Conservation (phyloP, 2,797 vertebrate species). For the Rousettus madagascariensis region DNA sequence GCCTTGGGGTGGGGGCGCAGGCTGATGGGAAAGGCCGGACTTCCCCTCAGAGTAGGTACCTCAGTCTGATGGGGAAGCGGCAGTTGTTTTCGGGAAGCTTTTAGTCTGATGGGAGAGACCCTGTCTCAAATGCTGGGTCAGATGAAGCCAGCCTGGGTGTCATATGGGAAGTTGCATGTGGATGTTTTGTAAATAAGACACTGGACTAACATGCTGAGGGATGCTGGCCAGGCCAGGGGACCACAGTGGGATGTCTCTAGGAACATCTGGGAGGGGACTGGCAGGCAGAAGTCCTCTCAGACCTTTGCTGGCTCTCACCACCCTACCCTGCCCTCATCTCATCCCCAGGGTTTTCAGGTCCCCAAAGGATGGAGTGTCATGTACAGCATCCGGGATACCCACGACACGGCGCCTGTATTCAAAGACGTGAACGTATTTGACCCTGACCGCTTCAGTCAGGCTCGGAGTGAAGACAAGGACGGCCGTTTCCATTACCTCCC, state of each 20-base stretch:
- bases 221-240: not conserved
- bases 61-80: not conserved
- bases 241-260: not conserved
- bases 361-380: constrained; percentile 99
- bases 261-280: not conserved
- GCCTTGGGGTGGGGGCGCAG: not conserved
- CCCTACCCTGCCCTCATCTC: not conserved
- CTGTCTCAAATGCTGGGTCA: not conserved
- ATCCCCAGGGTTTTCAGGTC: constrained; percentile 94
- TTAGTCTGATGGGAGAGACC: not conserved
- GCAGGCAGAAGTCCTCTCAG: not conserved
- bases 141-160: not conserved
- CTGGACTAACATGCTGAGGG: too few species aligned
- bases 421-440: constrained; percentile 95
- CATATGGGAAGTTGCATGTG: not conserved
- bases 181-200: not conserved
- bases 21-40: not conserved
- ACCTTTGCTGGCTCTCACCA: not conserved
- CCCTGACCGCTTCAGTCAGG: constrained; percentile 94
- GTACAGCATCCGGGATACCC: constrained; percentile 99
- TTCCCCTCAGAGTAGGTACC: rapidly evolving
- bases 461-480: constrained; percentile 94
- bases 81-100: not conserved
- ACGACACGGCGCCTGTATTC: constrained; percentile 96
- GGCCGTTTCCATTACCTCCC: constrained; percentile 98